These are phyloP conservation scores for Strix uralensis DNA, from an alignment of 2,113 vertebrate species.

Conservation along the genomic window DNA sequence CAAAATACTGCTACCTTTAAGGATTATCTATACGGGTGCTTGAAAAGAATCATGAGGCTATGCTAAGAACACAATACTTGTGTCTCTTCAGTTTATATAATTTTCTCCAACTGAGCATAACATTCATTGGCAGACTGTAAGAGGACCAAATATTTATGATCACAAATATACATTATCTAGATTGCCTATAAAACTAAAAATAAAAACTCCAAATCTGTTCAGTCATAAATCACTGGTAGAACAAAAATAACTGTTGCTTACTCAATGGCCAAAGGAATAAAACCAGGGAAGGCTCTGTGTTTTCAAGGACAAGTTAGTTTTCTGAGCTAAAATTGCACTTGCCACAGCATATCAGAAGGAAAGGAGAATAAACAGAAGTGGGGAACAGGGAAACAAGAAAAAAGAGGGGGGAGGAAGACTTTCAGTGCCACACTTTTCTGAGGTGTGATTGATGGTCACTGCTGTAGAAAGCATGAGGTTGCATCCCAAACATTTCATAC, in stretches of 20 bases:
- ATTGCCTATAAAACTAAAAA: conserved; percentile 49
- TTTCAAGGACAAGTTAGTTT: conserved; percentile 44
- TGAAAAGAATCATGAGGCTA: not conserved
- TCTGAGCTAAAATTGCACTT: conserved; percentile 45
- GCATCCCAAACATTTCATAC: conserved; percentile 71
- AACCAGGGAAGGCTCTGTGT: conserved; percentile 11
- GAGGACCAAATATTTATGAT: not conserved
- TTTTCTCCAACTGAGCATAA: not conserved
- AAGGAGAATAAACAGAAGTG: not conserved
- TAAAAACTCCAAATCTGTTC: conserved; percentile 31
- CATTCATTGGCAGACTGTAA: not conserved
- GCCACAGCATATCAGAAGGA: not conserved
- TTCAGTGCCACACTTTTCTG: conserved; percentile 64
- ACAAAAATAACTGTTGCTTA: conserved; percentile 39
- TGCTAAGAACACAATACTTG: not conserved
- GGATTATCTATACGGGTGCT: not conserved
- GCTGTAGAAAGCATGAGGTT: conserved; percentile 60
- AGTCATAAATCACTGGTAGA: conserved; percentile 30
- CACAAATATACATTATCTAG: conserved; percentile 16
- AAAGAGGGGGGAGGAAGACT: not conserved
- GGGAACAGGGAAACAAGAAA: not conserved
- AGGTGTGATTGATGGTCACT: conserved; percentile 75
- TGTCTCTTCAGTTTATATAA: not conserved
- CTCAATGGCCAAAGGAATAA: not conserved
- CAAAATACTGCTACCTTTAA: not conserved